Percentiles rank a stretch among this genome's conserved stretches.
Conservation (phyloP, 2,797 vertebrate species). For the Amniataba percoides region DNA sequence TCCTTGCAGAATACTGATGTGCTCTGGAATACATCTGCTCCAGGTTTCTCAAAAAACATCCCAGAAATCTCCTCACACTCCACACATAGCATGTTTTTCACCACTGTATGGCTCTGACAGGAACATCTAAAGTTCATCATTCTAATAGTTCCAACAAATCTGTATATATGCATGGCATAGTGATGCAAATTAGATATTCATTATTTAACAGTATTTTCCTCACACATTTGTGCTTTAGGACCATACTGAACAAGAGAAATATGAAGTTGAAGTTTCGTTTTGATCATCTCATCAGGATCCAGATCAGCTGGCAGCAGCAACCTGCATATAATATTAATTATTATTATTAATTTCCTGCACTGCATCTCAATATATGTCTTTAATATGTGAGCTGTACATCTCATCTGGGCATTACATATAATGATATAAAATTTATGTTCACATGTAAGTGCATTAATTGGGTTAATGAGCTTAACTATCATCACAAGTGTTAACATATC, state of each 20-base stretch:
- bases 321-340: slow-evolving; percentile 2
- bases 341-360: neutral
- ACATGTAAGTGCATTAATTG: neutral
- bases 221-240: neutral
- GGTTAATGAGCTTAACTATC: neutral
- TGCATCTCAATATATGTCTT: neutral
- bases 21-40: slow-evolving; percentile 8
- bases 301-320: slow-evolving; percentile 1
- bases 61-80: neutral
- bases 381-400: neutral
- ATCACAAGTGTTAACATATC: neutral
- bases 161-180: neutral
- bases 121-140: neutral
- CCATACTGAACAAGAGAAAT: neutral
- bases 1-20: slow-evolving; percentile 15
- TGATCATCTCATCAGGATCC: slow-evolving; percentile 1
- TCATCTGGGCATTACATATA: neutral
- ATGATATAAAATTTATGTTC: neutral
- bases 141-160: neutral
- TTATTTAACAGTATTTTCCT: neutral
- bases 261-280: neutral
- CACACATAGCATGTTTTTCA: neutral
- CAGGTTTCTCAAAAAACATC: slow-evolving; percentile 3
- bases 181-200: neutral
- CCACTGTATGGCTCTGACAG: neutral